Evolutionary conservation across 2,797 vertebrate genomes (phyloP).

Genomic region (Aselliscus stoliczkanus): DNA sequence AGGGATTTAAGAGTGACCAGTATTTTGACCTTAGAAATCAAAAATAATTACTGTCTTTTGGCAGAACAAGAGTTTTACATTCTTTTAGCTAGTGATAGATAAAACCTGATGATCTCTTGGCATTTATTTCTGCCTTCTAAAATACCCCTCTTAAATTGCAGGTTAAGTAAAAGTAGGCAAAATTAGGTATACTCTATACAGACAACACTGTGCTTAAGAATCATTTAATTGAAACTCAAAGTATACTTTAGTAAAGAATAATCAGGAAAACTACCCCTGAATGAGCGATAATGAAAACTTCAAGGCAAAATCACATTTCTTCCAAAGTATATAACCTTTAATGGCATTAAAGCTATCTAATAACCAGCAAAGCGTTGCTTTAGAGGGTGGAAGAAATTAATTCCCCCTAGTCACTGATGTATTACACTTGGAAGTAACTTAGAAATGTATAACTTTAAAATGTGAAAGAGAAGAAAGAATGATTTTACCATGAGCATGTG

Average conservation of each 20-base stretch:
- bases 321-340: conserved; percentile 60
- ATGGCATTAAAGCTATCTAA: conserved; percentile 56
- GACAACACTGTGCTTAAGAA: conserved; percentile 62
- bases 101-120: conserved; percentile 54
- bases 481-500: conserved; percentile 26
- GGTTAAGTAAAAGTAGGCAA: conserved; percentile 71
- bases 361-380: conserved; percentile 23
- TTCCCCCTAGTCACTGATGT: conserved; percentile 28
- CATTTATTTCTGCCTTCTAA: conserved; percentile 64
- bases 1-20: neutral
- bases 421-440: conserved; percentile 25
- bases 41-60: neutral
- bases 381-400: conserved; percentile 9
- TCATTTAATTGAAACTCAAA: conserved; percentile 67
- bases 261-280: conserved; percentile 55
- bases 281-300: conserved; percentile 57
- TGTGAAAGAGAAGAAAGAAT: conserved; percentile 19
- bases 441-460: conserved; percentile 36
- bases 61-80: neutral
- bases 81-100: conserved; percentile 47
- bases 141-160: conserved; percentile 41
- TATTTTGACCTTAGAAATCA: neutral
- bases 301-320: conserved; percentile 62
- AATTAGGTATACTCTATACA: conserved; percentile 67
- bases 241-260: conserved; percentile 70